Evolutionary conservation across 2,888 invertebrate genomes (phyloP), one percentile per base, ranked within the genome.

Genomic region (Drosophila cognata): DNA sequence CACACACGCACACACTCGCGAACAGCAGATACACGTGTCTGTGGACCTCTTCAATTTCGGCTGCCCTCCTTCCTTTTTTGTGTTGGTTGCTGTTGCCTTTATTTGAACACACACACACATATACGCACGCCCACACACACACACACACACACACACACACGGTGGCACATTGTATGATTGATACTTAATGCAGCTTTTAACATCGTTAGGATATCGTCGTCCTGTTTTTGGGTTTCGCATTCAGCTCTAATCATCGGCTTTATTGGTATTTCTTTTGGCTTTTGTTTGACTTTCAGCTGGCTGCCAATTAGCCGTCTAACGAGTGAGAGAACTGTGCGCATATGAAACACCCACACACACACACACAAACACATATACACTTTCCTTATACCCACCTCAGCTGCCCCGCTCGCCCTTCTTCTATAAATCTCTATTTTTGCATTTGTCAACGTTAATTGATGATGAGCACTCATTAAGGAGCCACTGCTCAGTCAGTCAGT

Each of bases 361-460:
- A 5, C 41, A 11, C 41, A 43, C 13, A 10, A 21, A 52, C 16
- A n/a, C 21, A 13, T 25, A 62, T 8, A 31, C 13, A 18, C 33
- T 21, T 21, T 46, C 21, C 4, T 13, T 7, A 25, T 46, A 46
- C 16, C 16, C 25, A 4, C 8, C 16, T 4, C 21, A 46, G 33
- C n/a, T 36, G 7, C 48, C 21, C n/a, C 29, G 25, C 11, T 31
- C 8, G 16, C 4, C 46, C 5, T 7, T 29, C 18, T n/a, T 13
- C 6, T 18, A 18, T n/a, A 61, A 46, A 64, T 67, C 58, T 63
- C 61, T 36, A 71, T 73, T 84, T 87, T 72, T 85, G 73, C 86
- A 88, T 89, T 86, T 86, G 86, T 89, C 86, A 84, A 88, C 73
- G 90, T 77, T 86, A 86, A 89, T 86, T 86, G 90, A 86, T 86